Percentiles rank a stretch among this genome's conserved stretches.
Conservation (phyloP, 2,888 invertebrate genomes). For the Volucella zonaria region DNA sequence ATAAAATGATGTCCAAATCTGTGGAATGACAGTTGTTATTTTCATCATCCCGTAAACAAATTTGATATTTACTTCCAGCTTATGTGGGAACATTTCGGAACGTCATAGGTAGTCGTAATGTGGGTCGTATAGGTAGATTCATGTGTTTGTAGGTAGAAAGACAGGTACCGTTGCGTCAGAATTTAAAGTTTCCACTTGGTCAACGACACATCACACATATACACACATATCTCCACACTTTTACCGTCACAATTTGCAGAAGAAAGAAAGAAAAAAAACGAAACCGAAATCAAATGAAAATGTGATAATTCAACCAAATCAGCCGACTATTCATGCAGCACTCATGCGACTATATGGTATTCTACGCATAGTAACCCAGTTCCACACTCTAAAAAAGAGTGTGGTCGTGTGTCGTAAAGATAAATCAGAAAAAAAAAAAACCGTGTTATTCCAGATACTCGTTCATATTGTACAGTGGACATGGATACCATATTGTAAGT, state of each 20-base stretch:
- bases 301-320: constrained; percentile 33
- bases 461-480: neutral
- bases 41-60: constrained; percentile 1
- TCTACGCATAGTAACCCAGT: constrained; percentile 63
- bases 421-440: constrained; percentile 26
- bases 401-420: constrained; percentile 31
- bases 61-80: constrained; percentile 19
- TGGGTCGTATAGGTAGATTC: neutral
- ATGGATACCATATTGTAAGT: constrained; percentile 21
- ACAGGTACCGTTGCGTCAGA: neutral
- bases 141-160: too few species aligned
- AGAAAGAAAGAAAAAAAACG: too few species aligned
- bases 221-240: neutral
- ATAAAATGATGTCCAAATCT: too few species aligned
- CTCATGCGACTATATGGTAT: constrained; percentile 2
- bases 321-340: constrained; percentile 56
- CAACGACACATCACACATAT: neutral
- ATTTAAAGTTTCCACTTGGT: constrained; percentile 12
- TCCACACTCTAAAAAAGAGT: constrained; percentile 32
- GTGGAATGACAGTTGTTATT: constrained; percentile 1
- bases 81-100: constrained; percentile 23
- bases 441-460: constrained; percentile 2
- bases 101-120: neutral
- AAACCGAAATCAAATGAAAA: constrained; percentile 7
- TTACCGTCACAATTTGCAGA: too few species aligned